phyloP scores from a whole-genome alignment of 2,888 invertebrate genomes.

The Tiphia femorata region DNA sequence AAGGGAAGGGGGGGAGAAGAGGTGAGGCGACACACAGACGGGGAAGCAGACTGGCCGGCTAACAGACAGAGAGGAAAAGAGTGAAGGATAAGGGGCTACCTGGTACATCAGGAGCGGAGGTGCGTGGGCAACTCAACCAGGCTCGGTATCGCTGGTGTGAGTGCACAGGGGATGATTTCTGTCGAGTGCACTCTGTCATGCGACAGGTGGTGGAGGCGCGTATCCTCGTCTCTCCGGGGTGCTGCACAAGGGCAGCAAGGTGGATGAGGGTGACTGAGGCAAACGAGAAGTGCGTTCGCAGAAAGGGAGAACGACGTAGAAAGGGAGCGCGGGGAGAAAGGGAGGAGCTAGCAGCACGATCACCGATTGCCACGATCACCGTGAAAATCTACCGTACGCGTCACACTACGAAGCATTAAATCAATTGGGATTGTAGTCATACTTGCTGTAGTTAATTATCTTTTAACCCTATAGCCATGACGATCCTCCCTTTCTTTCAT shows the following conservation, averaged over 20 bases:
- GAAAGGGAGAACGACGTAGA: background rate
- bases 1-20: background rate
- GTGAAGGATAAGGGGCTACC: background rate
- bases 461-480: no score
- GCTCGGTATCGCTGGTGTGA: conserved; percentile 8
- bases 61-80: background rate
- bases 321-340: background rate
- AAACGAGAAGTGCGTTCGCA: no score
- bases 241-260: conserved; percentile 22
- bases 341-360: no score
- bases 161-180: conserved; percentile 36
- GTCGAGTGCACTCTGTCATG: conserved; percentile 52
- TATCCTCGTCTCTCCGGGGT: conserved; percentile 23
- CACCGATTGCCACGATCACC: no score
- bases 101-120: no score
- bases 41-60: background rate
- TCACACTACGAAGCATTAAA: no score
- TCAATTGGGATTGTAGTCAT: no score
- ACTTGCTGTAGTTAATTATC: no score
- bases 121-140: conserved; percentile 4
- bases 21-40: background rate
- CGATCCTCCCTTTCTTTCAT: no score
- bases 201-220: conserved; percentile 42
- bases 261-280: background rate
- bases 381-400: no score